Percentiles rank a stretch among this genome's conserved stretches.
Evolutionary conservation across 2,888 invertebrate species (phyloP).

Genomic region (Agonopterix alstromeriana): DNA sequence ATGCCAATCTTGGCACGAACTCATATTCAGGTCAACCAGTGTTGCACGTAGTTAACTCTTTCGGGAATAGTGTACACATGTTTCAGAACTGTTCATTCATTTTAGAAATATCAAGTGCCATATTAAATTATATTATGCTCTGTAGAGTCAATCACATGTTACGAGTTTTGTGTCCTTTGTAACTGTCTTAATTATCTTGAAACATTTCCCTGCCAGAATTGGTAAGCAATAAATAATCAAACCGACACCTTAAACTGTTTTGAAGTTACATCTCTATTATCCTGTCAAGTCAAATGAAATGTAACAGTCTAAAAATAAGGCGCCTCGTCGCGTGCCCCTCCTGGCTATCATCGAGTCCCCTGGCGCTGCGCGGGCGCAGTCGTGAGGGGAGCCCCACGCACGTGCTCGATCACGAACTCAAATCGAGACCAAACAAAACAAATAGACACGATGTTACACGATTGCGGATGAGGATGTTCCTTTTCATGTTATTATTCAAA

Average conservation of each 20-base stretch:
- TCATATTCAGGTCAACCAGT: conserved; percentile 51
- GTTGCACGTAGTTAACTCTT: conserved; percentile 24
- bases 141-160: too few species aligned
- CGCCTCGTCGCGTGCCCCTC: conserved; percentile 45
- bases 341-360: conserved; percentile 31
- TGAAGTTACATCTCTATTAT: conserved; percentile 6
- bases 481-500: conserved; percentile 46
- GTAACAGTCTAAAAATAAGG: conserved; percentile 43
- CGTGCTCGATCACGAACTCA: conserved; percentile 55
- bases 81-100: conserved; percentile 3
- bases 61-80: conserved; percentile 28
- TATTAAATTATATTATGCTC: too few species aligned
- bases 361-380: conserved; percentile 46
- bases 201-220: too few species aligned
- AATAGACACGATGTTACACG: conserved; percentile 20
- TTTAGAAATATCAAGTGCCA: neutral
- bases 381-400: conserved; percentile 47
- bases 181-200: too few species aligned
- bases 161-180: too few species aligned
- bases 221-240: too few species aligned
- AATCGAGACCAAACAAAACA: conserved; percentile 42
- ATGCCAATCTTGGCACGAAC: conserved; percentile 52
- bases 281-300: conserved; percentile 15
- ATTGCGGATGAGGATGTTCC: conserved; percentile 11
- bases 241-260: neutral